Evolutionary conservation across 2,888 invertebrate genomes (phyloP), one percentile per base, ranked within the genome.

Genomic region (Macrosiphum euphorbiae): DNA sequence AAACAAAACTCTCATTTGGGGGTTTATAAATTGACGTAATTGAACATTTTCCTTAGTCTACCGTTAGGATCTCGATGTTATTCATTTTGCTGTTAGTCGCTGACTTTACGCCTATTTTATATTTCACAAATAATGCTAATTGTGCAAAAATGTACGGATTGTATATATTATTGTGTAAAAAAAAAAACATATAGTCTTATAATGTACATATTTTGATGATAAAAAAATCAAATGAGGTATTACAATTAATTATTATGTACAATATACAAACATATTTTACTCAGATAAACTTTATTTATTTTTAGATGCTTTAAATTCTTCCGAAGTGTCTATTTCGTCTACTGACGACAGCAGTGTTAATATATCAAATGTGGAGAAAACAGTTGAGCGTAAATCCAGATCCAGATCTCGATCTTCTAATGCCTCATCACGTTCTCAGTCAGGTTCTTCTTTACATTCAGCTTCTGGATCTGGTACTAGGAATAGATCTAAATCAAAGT

Each of bases 401-500:
- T 95, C 95, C 41, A 52, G 94, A 87, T 95, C 95, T 41, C 50
- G 94, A 78, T 95, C 95, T 94, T 94, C 89, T 94, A 94, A 87
- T 50, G 35, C 20, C 41, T 91, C 67, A 4, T 67, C 67, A 67
- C 13, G 47, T 95, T 95, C 47, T 16, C 94, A 94, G 10, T 95
- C 95, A 10, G 94, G 95, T 86, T 95, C 95, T 84, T 95, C 26
- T 52, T 95, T 95, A 10, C 85, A 95, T 28, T 95, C 95, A 94
- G 67, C 28, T 10, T 94, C 95, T 16, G 78, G 88, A 52, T 94
- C 95, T n/a, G 91, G 92, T 41, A 94, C 94, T 0, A 87, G 94
- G 85, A 91, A 95, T 28, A 95, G 94, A 91, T 95, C 95, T 11
- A 94, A 95, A 28, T 95, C 95, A 88, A 94, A 95, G 88, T 95